Evolutionary conservation across 2,888 invertebrate species (phyloP).

Genomic region (Nomada goodeniana): DNA sequence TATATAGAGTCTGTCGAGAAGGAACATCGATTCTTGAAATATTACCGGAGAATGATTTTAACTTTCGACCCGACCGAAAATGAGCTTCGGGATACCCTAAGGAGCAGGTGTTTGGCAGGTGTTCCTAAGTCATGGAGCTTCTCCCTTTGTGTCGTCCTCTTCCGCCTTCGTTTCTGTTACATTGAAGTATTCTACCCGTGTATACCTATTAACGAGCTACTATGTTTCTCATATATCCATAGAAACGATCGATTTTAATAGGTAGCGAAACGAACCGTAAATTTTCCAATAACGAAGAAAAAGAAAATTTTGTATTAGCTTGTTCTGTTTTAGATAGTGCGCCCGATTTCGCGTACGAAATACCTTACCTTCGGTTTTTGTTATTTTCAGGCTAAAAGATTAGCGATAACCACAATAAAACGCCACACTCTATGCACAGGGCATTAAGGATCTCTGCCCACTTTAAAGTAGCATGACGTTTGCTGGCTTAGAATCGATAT

Average conservation of each 20-base stretch:
- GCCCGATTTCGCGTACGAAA: neutral
- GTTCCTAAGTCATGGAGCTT: slow-evolving; percentile 23
- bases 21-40: neutral
- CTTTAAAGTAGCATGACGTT: neutral
- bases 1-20: neutral
- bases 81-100: neutral
- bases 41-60: neutral
- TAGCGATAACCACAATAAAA: neutral
- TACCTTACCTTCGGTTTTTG: neutral
- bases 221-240: neutral
- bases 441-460: neutral
- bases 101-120: slow-evolving; percentile 50
- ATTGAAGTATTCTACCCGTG: too few relatives aligned
- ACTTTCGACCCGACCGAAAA: neutral
- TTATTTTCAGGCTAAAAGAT: neutral
- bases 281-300: neutral
- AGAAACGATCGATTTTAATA: neutral
- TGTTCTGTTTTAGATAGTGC: neutral
- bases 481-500: slow-evolving; percentile 13
- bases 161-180: neutral
- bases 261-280: too few relatives aligned
- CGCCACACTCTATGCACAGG: neutral
- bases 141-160: neutral
- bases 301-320: neutral
- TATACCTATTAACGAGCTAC: neutral